Percentiles rank a stretch among this genome's conserved stretches.
These are phyloP conservation scores for Pogonocherus hispidulus DNA, from an alignment of 2,888 invertebrate genomes.

Conservation along the genomic window DNA sequence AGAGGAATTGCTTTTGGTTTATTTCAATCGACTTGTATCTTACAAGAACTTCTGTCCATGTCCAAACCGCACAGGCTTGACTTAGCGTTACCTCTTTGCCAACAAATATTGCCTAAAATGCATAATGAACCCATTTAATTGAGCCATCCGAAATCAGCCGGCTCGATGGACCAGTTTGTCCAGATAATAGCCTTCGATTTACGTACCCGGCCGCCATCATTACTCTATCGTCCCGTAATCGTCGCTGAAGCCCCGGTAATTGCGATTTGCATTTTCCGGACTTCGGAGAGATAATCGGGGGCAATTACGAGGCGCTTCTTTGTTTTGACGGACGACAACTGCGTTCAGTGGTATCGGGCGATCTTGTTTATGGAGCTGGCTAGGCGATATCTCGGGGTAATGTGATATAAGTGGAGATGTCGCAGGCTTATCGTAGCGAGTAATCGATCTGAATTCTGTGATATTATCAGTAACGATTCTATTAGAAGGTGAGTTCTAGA, in stretches of 20 bases:
- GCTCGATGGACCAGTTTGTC: not conserved
- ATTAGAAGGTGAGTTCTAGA: no score
- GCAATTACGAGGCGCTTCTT: not conserved
- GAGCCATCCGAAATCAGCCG: constrained; percentile 8
- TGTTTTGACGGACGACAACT: not conserved
- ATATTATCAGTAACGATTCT: not conserved
- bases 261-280: not conserved
- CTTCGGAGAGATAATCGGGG: not conserved
- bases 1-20: no score
- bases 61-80: no score
- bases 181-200: not conserved
- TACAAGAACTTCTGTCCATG: no score
- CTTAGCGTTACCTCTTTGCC: no score
- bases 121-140: constrained; percentile 1
- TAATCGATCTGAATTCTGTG: not conserved
- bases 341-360: not conserved
- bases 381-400: no score
- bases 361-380: not conserved
- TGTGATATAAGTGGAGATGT: no score
- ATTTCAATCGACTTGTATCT: no score
- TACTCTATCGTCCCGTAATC: not conserved
- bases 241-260: not conserved
- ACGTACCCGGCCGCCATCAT: not conserved
- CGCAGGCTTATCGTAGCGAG: not conserved
- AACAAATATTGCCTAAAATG: no score